Conservation (phyloP, 2,113 vertebrate species). For the Tringa solitaria region DNA sequence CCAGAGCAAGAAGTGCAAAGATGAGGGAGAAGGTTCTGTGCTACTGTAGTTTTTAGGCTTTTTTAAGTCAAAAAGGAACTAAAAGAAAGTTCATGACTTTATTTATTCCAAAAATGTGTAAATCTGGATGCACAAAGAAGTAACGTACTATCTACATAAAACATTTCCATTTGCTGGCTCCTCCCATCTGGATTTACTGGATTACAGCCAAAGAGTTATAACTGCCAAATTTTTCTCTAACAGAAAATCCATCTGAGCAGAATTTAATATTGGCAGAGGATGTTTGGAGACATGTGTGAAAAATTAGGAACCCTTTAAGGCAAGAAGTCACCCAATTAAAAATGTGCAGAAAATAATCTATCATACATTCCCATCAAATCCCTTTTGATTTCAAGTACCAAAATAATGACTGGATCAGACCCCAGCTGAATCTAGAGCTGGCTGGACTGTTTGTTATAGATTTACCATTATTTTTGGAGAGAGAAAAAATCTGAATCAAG, state of each 20-base stretch:
- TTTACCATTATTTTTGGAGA: constrained; percentile 19
- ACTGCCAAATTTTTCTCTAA: constrained; percentile 49
- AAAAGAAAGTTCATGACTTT: background rate
- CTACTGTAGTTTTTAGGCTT: background rate
- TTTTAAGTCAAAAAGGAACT: background rate
- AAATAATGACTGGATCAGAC: constrained; percentile 42
- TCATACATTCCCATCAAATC: constrained; percentile 45
- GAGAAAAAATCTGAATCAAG: background rate
- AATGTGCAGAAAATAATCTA: constrained; percentile 45
- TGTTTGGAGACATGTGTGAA: constrained; percentile 56
- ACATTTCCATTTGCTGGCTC: constrained; percentile 10
- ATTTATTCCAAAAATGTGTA: background rate
- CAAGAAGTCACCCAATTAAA: constrained; percentile 54
- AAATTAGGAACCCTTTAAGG: constrained; percentile 55
- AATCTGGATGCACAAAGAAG: background rate
- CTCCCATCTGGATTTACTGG: constrained; percentile 42
- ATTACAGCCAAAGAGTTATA: constrained; percentile 7
- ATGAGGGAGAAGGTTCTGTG: background rate
- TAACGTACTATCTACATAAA: background rate
- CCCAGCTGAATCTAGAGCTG: constrained; percentile 4
- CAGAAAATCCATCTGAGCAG: constrained; percentile 62
- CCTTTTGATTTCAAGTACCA: constrained; percentile 48
- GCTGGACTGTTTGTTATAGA: constrained; percentile 13
- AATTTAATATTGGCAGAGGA: constrained; percentile 57
- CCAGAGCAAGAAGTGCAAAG: background rate